phyloP scores from a whole-genome alignment of 2,797 vertebrate species.

The Todus mexicanus region DNA sequence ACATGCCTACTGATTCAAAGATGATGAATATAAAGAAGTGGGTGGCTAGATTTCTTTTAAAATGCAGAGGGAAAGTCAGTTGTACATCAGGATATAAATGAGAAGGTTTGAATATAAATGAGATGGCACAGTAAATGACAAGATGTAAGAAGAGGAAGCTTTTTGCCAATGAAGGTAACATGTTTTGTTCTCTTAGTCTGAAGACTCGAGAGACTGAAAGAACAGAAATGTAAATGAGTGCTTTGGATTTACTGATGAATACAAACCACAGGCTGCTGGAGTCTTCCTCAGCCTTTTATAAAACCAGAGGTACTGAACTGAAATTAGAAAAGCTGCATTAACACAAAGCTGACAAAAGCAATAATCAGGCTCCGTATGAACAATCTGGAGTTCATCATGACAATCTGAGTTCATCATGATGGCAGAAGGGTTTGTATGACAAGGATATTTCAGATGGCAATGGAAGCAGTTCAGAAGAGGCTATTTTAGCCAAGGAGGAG shows the following conservation, averaged over 20 bases:
- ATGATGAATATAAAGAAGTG: not conserved
- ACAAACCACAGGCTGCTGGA: not conserved
- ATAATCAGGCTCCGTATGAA: not conserved
- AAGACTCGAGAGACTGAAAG: not conserved
- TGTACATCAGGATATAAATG: slow-evolving; percentile 17
- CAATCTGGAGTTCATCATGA: not conserved
- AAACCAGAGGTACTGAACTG: not conserved
- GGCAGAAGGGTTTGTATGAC: not conserved
- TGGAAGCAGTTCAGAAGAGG: not conserved
- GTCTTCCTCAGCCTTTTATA: not conserved
- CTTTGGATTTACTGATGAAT: not conserved
- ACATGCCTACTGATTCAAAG: not conserved
- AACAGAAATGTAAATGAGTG: not conserved
- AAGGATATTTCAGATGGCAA: not conserved
- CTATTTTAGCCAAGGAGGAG: not conserved
- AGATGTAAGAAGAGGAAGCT: not conserved
- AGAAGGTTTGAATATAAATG: slow-evolving; percentile 25
- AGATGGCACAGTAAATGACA: slow-evolving; percentile 2
- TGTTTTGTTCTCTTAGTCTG: slow-evolving; percentile 23
- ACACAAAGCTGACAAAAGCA: not conserved
- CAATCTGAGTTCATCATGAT: not conserved
- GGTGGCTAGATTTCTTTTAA: not conserved
- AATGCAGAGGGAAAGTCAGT: slow-evolving; percentile 16
- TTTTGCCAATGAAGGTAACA: not conserved
- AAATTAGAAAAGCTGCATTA: not conserved